phyloP scores from a whole-genome alignment of 2,888 invertebrate genomes.

The Altica lythri region DNA sequence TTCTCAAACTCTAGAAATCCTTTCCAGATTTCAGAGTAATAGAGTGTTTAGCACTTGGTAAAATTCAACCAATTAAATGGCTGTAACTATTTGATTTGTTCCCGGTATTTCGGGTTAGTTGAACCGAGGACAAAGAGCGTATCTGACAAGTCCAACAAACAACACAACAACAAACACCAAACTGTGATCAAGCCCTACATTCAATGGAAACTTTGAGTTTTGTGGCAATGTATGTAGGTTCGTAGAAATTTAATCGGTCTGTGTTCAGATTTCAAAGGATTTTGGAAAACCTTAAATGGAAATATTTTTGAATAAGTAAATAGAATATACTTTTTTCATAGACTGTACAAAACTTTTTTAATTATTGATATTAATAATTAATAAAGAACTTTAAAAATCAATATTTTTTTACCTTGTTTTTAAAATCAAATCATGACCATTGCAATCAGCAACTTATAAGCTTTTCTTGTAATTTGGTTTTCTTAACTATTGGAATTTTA shows the following conservation, averaged over 20 bases:
- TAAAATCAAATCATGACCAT: too few relatives aligned
- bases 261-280: too few relatives aligned
- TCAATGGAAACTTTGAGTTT: slow-evolving; percentile 16
- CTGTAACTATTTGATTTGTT: slow-evolving; percentile 36
- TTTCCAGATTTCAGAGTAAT: slow-evolving; percentile 18
- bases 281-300: too few relatives aligned
- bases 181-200: slow-evolving; percentile 47
- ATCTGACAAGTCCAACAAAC: slow-evolving; percentile 43
- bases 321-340: too few relatives aligned
- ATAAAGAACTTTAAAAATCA: too few relatives aligned
- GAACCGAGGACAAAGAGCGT: slow-evolving; percentile 33
- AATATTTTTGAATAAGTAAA: too few relatives aligned
- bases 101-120: slow-evolving; percentile 28
- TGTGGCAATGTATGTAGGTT: neutral
- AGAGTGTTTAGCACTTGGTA: slow-evolving; percentile 29
- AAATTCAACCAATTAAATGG: slow-evolving; percentile 33
- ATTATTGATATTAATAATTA: too few relatives aligned
- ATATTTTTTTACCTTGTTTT: too few relatives aligned
- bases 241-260: neutral
- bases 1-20: slow-evolving; percentile 13
- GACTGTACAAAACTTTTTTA: too few relatives aligned
- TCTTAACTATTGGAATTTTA: too few relatives aligned
- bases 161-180: slow-evolving; percentile 54
- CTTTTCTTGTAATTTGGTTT: too few relatives aligned
- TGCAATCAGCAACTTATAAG: too few relatives aligned